A percentile compares a stretch with the other conserved stretches of the same genome.
These are phyloP conservation scores for Oegoconia quadripuncta DNA, from an alignment of 2,888 invertebrate genomes.

Conservation along the genomic window DNA sequence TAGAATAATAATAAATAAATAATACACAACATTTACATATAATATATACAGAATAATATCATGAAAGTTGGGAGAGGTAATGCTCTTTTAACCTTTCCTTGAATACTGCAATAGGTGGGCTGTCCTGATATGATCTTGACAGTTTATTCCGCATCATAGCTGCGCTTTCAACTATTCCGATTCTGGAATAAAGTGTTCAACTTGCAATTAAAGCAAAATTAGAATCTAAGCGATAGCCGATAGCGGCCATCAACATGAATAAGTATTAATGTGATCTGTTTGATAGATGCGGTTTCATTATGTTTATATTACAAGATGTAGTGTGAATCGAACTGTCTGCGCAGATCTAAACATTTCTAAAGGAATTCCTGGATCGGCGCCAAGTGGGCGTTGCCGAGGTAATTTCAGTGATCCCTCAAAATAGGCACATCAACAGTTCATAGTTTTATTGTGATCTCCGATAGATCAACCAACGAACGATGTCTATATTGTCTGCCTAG, in stretches of 20 bases:
- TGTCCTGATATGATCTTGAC: no score
- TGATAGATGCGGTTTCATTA: conserved; percentile 7
- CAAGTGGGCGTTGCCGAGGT: conserved; percentile 26
- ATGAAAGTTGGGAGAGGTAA: no score
- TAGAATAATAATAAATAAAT: no score
- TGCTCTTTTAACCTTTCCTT: no score
- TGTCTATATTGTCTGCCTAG: conserved; percentile 10
- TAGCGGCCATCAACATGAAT: not conserved
- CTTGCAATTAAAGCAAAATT: no score
- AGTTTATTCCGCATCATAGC: no score
- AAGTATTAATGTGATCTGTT: conserved; percentile 6
- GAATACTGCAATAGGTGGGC: no score
- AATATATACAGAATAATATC: no score
- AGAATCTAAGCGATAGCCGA: conserved; percentile 1
- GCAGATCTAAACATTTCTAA: conserved; percentile 32
- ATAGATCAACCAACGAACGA: conserved; percentile 21
- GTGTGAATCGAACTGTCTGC: conserved; percentile 26
- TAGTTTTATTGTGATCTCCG: conserved; percentile 38
- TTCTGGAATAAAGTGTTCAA: no score
- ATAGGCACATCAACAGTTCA: conserved; percentile 42
- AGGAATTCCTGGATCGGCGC: conserved; percentile 44
- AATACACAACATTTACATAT: no score
- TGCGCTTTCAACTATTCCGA: no score
- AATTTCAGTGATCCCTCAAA: conserved; percentile 34
- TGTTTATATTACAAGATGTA: conserved; percentile 24